Base-by-base conservation (phyloP, 2,113 vertebrate genomes). In the Halichoeres trimaculatus region DNA sequence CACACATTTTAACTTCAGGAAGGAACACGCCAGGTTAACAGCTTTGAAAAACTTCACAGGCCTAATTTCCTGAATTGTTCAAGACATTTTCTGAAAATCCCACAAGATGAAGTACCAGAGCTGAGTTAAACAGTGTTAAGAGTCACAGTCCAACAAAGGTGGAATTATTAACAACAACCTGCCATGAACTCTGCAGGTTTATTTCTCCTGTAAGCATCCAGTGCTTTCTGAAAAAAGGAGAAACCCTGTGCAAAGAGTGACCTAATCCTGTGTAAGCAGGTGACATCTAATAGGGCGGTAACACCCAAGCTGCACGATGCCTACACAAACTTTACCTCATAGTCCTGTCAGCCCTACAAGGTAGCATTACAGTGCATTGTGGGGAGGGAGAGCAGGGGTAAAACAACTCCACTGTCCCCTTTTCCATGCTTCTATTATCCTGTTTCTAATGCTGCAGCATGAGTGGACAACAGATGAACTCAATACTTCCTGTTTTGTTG, bases 401-500 rank as follows among this genome's bases (percentile, higher is more conserved):
- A 90, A 88, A 78, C 63, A 72, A 72, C 61, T 51, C 74, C 64
- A 65, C 72, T 89, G 84, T 91, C 76, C 74, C 36, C 0, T 14
- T 76, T 92, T 91, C 84, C 65, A 43, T 75, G 70, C 81, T 76
- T 20, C 1, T 58, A 76, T 84, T 78, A 81, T 70, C 63, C 70
- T 16, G 26, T 26, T 36, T 48, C 86, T 80, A 86, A 76, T 64
- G 65, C 41, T 7, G 61, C 62, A 55, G 71, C 76, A 66, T 61
- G 72, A 82, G 70, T 35, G 41, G 72, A 86, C 78, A 76, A 64
- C 69, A 59, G 76, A 60, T 54, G 71, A 90, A 83, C 67, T 79
- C 61, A 85, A 86, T 89, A 84, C 78, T 80, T 79, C 54, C 59
- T 4, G 34, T 81, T 88, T 87, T 82, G 77, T 72, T 85, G 70